A percentile compares a stretch with the other conserved stretches of the same genome.
phyloP scores from a whole-genome alignment of 2,888 invertebrate species.

The Anthoptus insignis region DNA sequence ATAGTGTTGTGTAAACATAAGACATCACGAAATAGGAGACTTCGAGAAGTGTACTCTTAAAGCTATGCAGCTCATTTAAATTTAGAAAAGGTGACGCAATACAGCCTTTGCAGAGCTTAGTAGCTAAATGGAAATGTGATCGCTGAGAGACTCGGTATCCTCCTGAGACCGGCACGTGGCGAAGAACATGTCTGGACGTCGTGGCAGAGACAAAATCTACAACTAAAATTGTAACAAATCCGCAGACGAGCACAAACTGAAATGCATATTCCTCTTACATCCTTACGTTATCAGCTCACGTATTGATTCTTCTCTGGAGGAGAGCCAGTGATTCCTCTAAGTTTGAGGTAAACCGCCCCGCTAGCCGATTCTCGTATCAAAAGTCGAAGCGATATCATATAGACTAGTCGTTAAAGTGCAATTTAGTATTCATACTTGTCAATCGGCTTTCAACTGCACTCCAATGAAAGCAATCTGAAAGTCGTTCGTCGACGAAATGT shows the following conservation, averaged over 20 bases:
- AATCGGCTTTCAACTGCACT: too few relatives aligned
- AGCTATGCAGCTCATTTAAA: neutral
- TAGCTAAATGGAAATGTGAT: conserved; percentile 23
- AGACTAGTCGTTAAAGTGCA: too few relatives aligned
- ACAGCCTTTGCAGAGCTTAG: conserved; percentile 22
- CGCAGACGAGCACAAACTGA: conserved; percentile 27
- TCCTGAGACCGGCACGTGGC: conserved; percentile 14
- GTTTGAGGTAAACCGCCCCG: conserved; percentile 40
- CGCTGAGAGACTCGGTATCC: conserved; percentile 21
- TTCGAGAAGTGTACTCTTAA: neutral
- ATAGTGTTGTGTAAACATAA: neutral
- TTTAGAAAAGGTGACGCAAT: conserved; percentile 8
- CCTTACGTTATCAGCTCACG: conserved; percentile 35
- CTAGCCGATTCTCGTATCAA: too few relatives aligned
- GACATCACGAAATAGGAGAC: neutral
- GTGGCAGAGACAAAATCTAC: conserved; percentile 2
- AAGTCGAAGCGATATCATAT: too few relatives aligned
- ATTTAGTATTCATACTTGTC: too few relatives aligned
- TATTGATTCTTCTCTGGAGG: conserved; percentile 34
- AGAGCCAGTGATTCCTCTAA: conserved; percentile 43
- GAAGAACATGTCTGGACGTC: neutral
- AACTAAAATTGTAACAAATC: conserved; percentile 21
- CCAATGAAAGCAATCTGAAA: too few relatives aligned
- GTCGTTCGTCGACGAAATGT: too few relatives aligned
- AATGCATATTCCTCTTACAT: conserved; percentile 33